Evolutionary conservation across 2,888 invertebrate genomes (phyloP).

Genomic region (Ceratothoa steindachneri): DNA sequence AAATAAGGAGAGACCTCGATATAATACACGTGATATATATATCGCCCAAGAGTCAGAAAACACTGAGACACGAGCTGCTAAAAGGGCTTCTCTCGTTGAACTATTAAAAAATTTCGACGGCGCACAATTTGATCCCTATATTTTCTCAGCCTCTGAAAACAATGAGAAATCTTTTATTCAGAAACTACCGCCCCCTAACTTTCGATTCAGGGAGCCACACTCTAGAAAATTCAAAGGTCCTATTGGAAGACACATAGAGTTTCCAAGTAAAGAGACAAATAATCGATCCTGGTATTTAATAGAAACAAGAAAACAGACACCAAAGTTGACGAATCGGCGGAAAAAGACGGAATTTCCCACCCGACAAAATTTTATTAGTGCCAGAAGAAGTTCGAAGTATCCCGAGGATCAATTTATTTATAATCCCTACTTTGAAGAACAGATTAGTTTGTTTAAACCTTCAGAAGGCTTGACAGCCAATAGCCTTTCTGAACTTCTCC

Average conservation of each 20-base stretch:
- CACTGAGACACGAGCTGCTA: not conserved
- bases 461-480: constrained; percentile 38
- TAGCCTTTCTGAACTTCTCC: constrained; percentile 41
- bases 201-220: not conserved
- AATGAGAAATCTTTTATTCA: constrained; percentile 11
- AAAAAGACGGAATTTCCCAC: not conserved
- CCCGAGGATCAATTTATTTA: constrained; percentile 7
- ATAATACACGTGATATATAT: not conserved
- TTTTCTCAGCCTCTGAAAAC: not conserved
- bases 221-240: not conserved
- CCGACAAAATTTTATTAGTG: not conserved
- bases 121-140: not conserved
- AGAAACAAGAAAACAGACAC: constrained; percentile 22
- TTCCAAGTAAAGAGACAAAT: not conserved
- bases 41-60: not conserved
- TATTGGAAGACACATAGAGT: constrained; percentile 1
- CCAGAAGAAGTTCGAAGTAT: not conserved
- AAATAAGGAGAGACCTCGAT: not conserved
- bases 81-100: not conserved
- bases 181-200: constrained; percentile 25
- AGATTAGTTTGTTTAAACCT: constrained; percentile 36
- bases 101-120: not conserved
- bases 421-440: constrained; percentile 32
- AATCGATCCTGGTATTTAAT: constrained; percentile 33
- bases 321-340: not conserved